These are phyloP conservation scores for Lepetodrilus schrolli DNA, from an alignment of 2,888 invertebrate genomes.

Conservation along the genomic window DNA sequence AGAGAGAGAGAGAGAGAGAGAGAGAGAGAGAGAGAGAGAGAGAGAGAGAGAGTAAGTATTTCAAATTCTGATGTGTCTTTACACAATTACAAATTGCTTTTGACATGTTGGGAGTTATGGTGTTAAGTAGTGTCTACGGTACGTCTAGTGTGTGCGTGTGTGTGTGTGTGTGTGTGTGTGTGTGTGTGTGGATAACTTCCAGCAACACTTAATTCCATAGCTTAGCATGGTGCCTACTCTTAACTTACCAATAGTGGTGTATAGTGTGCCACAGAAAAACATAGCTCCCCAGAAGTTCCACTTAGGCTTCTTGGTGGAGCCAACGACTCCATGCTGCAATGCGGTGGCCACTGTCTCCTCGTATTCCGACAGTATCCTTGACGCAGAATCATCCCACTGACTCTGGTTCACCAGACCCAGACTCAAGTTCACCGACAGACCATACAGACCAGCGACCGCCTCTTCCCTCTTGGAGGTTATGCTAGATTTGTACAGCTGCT, in stretches of 20 bases:
- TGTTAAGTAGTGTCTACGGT: background rate
- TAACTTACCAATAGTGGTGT: constrained; percentile 78
- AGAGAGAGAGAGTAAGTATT: constrained; percentile 6
- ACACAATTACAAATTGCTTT: background rate
- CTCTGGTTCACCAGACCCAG: constrained; percentile 29
- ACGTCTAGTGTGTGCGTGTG: constrained; percentile 11
- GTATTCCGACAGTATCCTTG: constrained; percentile 85
- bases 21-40: constrained; percentile 20
- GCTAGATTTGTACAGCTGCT: constrained; percentile 90
- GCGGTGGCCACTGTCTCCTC: constrained; percentile 90
- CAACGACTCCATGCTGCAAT: constrained; percentile 88
- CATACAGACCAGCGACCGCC: constrained; percentile 89
- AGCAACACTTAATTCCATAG: background rate
- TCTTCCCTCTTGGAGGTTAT: constrained; percentile 86
- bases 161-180: constrained; percentile 21
- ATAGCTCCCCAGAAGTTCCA: constrained; percentile 75
- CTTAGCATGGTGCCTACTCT: background rate
- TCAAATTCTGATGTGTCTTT: background rate
- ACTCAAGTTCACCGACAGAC: constrained; percentile 56
- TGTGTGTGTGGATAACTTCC: background rate
- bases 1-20: constrained; percentile 27
- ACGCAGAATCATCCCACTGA: constrained; percentile 61
- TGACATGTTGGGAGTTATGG: background rate
- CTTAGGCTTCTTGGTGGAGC: constrained; percentile 83
- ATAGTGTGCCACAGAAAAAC: constrained; percentile 76